Evolutionary conservation across 2,113 vertebrate genomes (phyloP), one percentile per base, ranked within the genome.

Genomic region (Upupa epops): DNA sequence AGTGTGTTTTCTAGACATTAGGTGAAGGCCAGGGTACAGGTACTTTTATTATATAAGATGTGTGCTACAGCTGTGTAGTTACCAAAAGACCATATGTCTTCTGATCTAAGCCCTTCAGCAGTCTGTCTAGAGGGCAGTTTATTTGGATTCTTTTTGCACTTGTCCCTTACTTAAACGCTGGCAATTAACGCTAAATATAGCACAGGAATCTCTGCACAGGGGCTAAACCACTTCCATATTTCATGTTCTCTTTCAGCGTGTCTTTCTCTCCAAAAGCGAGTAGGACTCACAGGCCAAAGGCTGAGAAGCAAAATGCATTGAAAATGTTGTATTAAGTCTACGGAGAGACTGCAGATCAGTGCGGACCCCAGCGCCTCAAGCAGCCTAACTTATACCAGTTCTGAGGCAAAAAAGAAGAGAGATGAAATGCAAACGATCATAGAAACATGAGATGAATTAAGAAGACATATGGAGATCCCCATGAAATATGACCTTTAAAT

Each of bases 401-500:
- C 34, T 28, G 16, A 86, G 48, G 61, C 14, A 63, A 42, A 72
- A n/a, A 36, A 49, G 25, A 66, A 69, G 31, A 80, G 31, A 56
- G 54, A 74, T 86, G 25, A 86, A 90, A 96, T 71, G 74, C 69
- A 90, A 92, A 92, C 2, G 4, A 52, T 81, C 48, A 36, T 22
- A 74, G 78, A 93, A 91, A 75, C 59, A 65, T 79, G 85, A 92
- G 89, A 94, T 52, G 88, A 91, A 93, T 96, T 94, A 94, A 68
- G 76, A 60, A 91, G 92, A 71, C 95, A 95, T 73, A 79, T 69
- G 93, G 95, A 82, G 86, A 89, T 64, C 72, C 89, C 83, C 48
- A 45, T 80, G 79, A 94, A 95, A 90, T 65, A 68, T 2, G 7
- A 66, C 34, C 90, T 73, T 51, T 40, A 69, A 68, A 84, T 94